phyloP scores from a whole-genome alignment of 2,113 vertebrate genomes.

The Potamarius usumacintae region DNA sequence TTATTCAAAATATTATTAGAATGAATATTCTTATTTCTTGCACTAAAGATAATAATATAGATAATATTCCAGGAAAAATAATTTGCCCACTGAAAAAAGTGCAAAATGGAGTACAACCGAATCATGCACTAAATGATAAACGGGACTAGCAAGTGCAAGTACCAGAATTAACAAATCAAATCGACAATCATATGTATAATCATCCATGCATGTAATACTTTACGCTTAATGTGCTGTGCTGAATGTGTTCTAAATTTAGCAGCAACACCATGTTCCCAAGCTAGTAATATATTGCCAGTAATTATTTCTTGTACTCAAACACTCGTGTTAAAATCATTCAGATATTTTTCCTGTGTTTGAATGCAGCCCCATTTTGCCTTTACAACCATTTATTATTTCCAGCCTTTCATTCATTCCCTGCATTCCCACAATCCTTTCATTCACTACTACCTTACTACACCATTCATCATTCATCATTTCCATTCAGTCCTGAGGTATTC shows the following conservation, averaged over 20 bases:
- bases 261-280: background rate
- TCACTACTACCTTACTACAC: slow-evolving; percentile 42
- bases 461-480: slow-evolving; percentile 48
- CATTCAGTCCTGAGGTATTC: slow-evolving; percentile 44
- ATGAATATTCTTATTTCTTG: background rate
- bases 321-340: background rate
- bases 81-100: background rate
- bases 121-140: no score
- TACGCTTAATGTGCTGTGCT: background rate
- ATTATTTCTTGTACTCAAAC: background rate
- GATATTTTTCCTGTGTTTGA: slow-evolving; percentile 36
- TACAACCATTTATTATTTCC: slow-evolving; percentile 51
- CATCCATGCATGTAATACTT: background rate
- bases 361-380: slow-evolving; percentile 10
- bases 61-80: background rate
- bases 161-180: background rate
- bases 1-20: background rate
- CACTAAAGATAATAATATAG: background rate
- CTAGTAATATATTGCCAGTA: background rate
- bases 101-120: background rate
- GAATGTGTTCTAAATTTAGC: background rate
- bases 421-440: slow-evolving; percentile 51
- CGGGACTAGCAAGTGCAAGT: background rate
- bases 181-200: background rate
- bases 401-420: slow-evolving; percentile 45